phyloP scores from a whole-genome alignment of 2,113 vertebrate species.

The Engraulis encrasicolus region DNA sequence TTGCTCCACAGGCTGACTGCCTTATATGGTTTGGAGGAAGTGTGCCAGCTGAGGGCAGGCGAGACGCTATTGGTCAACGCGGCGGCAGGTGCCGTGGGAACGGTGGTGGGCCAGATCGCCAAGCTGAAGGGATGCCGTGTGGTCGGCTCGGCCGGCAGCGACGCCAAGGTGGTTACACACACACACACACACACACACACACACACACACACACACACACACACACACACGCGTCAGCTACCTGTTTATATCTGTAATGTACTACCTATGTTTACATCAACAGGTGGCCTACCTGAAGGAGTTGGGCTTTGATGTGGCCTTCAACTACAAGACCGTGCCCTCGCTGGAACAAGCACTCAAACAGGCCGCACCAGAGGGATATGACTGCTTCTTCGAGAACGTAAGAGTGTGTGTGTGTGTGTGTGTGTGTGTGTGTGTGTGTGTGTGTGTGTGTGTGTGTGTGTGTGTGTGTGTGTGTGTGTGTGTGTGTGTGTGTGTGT shows the following conservation, averaged over 20 bases:
- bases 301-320: slow-evolving; percentile 81
- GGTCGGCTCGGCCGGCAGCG: slow-evolving; percentile 80
- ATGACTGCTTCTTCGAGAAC: slow-evolving; percentile 86
- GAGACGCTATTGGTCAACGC: slow-evolving; percentile 79
- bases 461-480: neutral
- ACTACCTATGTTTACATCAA: too few species aligned
- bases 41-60: slow-evolving; percentile 77
- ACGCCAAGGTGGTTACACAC: too few species aligned
- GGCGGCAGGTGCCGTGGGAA: slow-evolving; percentile 83
- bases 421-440: neutral
- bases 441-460: neutral
- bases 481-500: neutral
- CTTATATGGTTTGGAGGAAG: slow-evolving; percentile 79
- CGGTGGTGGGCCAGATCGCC: slow-evolving; percentile 78
- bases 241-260: too few species aligned
- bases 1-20: slow-evolving; percentile 75
- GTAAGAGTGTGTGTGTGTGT: slow-evolving; percentile 62
- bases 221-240: too few species aligned
- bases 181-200: too few species aligned
- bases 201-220: too few species aligned
- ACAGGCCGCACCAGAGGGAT: slow-evolving; percentile 80
- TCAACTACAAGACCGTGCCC: slow-evolving; percentile 82
- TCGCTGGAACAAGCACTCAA: slow-evolving; percentile 78
- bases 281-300: slow-evolving; percentile 79
- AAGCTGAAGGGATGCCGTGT: slow-evolving; percentile 83